Percentiles rank a stretch among this genome's conserved stretches.
Evolutionary conservation across 2,113 vertebrate species (phyloP).

Genomic region (Sylvilagus bachmani): DNA sequence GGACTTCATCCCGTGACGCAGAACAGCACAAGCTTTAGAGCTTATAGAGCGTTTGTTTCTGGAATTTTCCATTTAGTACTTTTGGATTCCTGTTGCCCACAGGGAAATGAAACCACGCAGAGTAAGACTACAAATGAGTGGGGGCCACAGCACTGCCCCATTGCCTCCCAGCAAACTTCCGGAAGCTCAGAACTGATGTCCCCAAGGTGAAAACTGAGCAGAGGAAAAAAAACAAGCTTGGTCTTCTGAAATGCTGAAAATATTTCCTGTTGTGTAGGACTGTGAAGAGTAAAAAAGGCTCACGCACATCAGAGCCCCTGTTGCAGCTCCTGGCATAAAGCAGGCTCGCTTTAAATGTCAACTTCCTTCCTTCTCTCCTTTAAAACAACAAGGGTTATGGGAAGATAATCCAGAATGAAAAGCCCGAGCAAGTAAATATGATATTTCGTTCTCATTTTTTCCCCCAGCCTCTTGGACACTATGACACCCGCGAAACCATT

Average conservation of each 20-base stretch:
- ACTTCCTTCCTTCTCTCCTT: neutral
- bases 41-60: too few species aligned
- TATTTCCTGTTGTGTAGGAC: neutral
- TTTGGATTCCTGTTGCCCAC: too few species aligned
- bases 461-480: constrained; percentile 25
- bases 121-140: too few species aligned
- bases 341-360: constrained; percentile 14
- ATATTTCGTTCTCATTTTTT: constrained; percentile 69
- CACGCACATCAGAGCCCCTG: fast-evolving
- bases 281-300: fast-evolving
- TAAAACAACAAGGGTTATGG: constrained; percentile 58
- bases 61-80: too few species aligned
- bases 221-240: neutral
- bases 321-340: neutral
- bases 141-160: too few species aligned
- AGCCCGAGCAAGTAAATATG: constrained; percentile 60
- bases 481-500: constrained; percentile 65
- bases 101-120: too few species aligned
- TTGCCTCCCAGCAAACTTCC: too few species aligned
- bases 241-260: neutral
- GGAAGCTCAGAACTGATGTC: neutral
- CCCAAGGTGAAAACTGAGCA: neutral
- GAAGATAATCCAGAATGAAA: constrained; percentile 60
- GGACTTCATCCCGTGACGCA: too few species aligned
- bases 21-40: too few species aligned